Conservation (phyloP, 2,113 vertebrate genomes). For the Peromyscus leucopus region DNA sequence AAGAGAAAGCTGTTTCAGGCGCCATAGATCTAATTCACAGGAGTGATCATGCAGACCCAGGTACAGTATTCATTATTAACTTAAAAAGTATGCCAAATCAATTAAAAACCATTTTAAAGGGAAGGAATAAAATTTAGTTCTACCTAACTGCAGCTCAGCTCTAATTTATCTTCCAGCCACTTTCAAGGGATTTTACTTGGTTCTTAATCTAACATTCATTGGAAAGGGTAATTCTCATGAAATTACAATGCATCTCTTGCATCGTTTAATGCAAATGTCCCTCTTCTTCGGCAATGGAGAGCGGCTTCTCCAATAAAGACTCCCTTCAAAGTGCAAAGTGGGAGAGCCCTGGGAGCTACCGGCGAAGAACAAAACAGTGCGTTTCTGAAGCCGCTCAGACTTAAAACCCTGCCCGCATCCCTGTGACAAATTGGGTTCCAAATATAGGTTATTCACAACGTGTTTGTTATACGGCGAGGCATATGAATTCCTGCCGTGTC, state of each 20-base stretch:
- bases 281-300: constrained; percentile 84
- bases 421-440: constrained; percentile 85
- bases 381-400: constrained; percentile 78
- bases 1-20: constrained; percentile 81
- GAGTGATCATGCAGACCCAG: constrained; percentile 83
- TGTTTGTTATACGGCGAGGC: constrained; percentile 79
- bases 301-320: constrained; percentile 83
- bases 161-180: constrained; percentile 87
- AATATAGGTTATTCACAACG: constrained; percentile 80
- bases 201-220: constrained; percentile 88
- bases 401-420: constrained; percentile 82
- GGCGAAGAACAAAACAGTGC: constrained; percentile 78
- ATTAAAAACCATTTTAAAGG: constrained; percentile 89
- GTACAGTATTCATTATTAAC: constrained; percentile 87
- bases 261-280: constrained; percentile 86
- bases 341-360: constrained; percentile 79
- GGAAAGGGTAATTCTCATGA: constrained; percentile 87
- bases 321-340: constrained; percentile 81
- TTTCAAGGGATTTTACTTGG: constrained; percentile 85
- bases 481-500: constrained; percentile 81
- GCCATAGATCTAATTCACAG: constrained; percentile 85
- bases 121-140: constrained; percentile 86
- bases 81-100: constrained; percentile 88
- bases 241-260: constrained; percentile 85
- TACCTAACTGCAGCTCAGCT: constrained; percentile 79